Evolutionary conservation across 2,888 invertebrate genomes (phyloP), one percentile per base, ranked within the genome.

Genomic region (Ochropacha duplaris): DNA sequence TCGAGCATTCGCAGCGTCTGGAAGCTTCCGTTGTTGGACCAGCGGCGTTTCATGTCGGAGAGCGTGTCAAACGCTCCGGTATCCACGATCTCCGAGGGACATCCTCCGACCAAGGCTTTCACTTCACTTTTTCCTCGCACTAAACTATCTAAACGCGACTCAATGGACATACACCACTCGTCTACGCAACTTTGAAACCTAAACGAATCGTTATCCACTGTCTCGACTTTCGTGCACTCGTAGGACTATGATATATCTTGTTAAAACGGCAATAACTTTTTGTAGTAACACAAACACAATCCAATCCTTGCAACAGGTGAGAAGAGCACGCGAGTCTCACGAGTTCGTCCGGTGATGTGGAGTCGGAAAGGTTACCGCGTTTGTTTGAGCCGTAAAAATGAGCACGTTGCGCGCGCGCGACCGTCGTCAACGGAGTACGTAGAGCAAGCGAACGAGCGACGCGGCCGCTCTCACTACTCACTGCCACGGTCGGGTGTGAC

Each of bases 1-100:
- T 96, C 95, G 74, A 95, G 94, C 88, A 95, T 94, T 72, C 94
- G 93, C 87, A 94, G 86, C 84, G 94, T 90, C 79, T 91, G 93
- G 86, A 95, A 94, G 83, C 95, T 94, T 87, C 95, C 94, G 90
- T 95, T 94, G 90, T 95, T 95, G 68, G 95, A 95, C 96, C 96
- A 96, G 92, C 95, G 95, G 86, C 96, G 95, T 94, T 95, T 95
- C 96, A 96, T 96, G 91, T 93, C 91, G 84, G 84, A 81, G 85
- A 86, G 86, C 85, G 88, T 79, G 83, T 92, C 89, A 89, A 73
- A 87, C 89, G 87, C 88, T 82, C 88, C 83, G 75, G 71, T 69
- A 78, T 81, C 81, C 84, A 80, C 81, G 68, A 80, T 66, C 76
- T 78, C 81, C 83, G 90, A 87, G 73, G 87, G 85, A 86, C 92